These are phyloP conservation scores for Stegostoma tigrinum DNA, from an alignment of 2,113 vertebrate genomes.

Conservation along the genomic window DNA sequence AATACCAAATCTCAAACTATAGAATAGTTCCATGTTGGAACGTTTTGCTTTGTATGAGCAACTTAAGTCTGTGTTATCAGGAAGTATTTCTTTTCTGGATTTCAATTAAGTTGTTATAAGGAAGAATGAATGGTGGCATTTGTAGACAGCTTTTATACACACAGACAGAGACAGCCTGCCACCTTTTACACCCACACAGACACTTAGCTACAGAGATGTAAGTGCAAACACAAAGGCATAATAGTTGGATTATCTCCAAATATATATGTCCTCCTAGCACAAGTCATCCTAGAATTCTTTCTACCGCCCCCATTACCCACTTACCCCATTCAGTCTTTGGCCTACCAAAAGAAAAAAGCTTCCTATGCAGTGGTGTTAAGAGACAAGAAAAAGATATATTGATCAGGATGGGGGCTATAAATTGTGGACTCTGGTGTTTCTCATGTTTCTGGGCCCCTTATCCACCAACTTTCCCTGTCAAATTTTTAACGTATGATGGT, in stretches of 20 bases:
- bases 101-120: neutral
- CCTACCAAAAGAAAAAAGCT: neutral
- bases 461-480: no score
- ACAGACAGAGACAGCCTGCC: neutral
- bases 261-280: neutral
- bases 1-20: neutral
- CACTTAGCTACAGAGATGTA: neutral
- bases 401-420: no score
- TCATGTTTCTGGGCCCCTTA: no score
- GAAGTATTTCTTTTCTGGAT: neutral
- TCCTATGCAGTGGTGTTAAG: neutral
- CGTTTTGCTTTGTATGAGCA: neutral
- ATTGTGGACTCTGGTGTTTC: no score
- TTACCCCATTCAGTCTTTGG: neutral
- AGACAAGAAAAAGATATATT: no score
- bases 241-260: neutral
- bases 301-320: no score
- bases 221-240: neutral
- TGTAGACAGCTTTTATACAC: neutral
- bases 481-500: no score
- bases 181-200: neutral
- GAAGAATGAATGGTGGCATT: constrained; percentile 10
- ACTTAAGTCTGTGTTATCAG: neutral
- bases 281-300: neutral
- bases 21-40: neutral